Evolutionary conservation across 2,113 vertebrate genomes (phyloP).

Genomic region (Hyla sarda): DNA sequence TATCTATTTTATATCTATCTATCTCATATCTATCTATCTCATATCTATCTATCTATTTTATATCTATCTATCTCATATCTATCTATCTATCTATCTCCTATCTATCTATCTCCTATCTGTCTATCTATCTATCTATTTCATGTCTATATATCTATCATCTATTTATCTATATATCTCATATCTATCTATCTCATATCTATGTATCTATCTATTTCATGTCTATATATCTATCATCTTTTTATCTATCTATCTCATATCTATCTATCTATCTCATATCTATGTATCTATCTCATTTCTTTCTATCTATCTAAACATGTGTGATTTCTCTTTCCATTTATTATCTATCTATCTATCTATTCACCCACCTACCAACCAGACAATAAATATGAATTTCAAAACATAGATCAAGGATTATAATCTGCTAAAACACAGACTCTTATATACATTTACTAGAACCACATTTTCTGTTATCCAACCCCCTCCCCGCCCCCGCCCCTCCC

Average conservation of each 20-base stretch:
- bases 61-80: too few relatives aligned
- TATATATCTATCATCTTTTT: slow-evolving; percentile 29
- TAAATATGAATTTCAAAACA: not conserved
- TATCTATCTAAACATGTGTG: too few relatives aligned
- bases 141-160: not conserved
- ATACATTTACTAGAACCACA: not conserved
- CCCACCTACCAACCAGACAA: not conserved
- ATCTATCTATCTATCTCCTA: too few relatives aligned
- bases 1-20: too few relatives aligned
- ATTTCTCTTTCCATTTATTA: too few relatives aligned
- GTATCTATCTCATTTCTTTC: too few relatives aligned
- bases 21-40: too few relatives aligned
- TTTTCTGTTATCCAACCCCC: too few relatives aligned
- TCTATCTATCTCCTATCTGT: too few relatives aligned
- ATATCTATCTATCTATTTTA: too few relatives aligned
- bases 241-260: slow-evolving; percentile 11
- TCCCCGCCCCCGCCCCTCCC: not conserved
- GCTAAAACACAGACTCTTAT: not conserved
- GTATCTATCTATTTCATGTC: not conserved
- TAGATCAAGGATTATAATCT: not conserved
- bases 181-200: not conserved
- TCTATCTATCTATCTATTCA: not conserved
- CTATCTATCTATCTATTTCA: not conserved
- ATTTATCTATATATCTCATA: not conserved
- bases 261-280: slow-evolving; percentile 15